Evolutionary conservation across 2,113 vertebrate genomes (phyloP), one percentile per base, ranked within the genome.

Genomic region (Ailuropoda melanoleuca): DNA sequence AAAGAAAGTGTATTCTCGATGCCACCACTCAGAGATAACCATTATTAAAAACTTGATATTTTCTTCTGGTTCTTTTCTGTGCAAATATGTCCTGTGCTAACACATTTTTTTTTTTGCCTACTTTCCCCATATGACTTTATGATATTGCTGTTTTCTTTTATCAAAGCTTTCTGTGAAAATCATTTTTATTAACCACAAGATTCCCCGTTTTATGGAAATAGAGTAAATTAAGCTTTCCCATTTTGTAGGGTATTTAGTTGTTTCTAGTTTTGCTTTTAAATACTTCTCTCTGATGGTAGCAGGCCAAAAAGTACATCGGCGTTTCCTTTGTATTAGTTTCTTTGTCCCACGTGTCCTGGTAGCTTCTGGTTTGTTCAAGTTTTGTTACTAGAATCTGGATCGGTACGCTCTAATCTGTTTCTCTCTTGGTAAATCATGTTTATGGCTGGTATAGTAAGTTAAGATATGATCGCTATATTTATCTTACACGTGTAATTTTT

Each of bases 181-280:
- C 9, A 56, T 64, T 96, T 87, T 96, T 89, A 88, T 78, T 93
- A 91, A 95, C 24, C 18, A 43, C 24, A 78, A 23, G 43, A 56
- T 55, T 74, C 0, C 8, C 50, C 15, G 6, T 62, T 86, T 46
- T 92, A 81, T 19, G 12, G n/a, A 70, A 53, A 17, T 53, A n/a
- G 3, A 85, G 31, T 92, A 68, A 90, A 60, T 55, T 84, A 91
- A 70, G 53, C 15, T 60, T 93, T 72, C n/a, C 1, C 18, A 18
- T 48, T 34, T 17, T 48, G 26, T 88, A 74, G 13, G 15, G 46
- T 77, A 88, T 68, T 81, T 88, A 29, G 21, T 80, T 90, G 14
- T 88, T 95, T 84, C 26, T 43, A n/a, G 21, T 89, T 97, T 93
- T 82, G 39, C 53, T 82, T 88, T 56, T 3, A 70, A 60, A 23